Conservation (phyloP, 2,113 vertebrate genomes). For the Heterotis niloticus region DNA sequence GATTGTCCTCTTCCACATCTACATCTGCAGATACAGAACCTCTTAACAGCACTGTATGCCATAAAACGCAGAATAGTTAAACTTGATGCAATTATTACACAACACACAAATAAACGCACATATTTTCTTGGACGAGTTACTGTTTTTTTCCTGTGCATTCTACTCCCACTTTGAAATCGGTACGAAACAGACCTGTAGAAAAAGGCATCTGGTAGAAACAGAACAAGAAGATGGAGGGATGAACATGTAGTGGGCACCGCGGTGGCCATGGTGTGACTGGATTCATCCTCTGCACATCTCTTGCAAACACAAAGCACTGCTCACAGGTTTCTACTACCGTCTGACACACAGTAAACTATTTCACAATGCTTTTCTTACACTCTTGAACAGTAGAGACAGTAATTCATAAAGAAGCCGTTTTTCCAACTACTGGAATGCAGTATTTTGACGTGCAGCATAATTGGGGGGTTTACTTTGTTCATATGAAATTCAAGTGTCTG, state of each 20-base stretch:
- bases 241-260: not conserved
- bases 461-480: too few relatives aligned
- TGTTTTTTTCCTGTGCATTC: not conserved
- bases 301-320: slow-evolving; percentile 36
- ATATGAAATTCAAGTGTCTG: too few relatives aligned
- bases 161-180: not conserved
- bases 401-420: not conserved
- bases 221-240: not conserved
- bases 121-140: not conserved
- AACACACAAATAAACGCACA: not conserved
- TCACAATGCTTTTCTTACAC: not conserved
- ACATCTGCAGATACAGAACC: not conserved
- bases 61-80: not conserved
- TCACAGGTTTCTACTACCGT: slow-evolving; percentile 8
- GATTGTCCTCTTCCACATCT: not conserved
- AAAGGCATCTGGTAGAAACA: not conserved
- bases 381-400: not conserved
- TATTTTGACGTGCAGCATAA: not conserved
- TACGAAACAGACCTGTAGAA: not conserved
- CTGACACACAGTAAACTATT: not conserved
- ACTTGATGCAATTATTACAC: not conserved
- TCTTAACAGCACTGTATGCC: not conserved
- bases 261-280: not conserved
- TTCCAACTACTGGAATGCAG: not conserved
- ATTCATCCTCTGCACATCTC: slow-evolving; percentile 18